A percentile compares a stretch with the other conserved stretches of the same genome.
Evolutionary conservation across 2,797 vertebrate species (phyloP).

Genomic region (Melanotaenia boesemani): DNA sequence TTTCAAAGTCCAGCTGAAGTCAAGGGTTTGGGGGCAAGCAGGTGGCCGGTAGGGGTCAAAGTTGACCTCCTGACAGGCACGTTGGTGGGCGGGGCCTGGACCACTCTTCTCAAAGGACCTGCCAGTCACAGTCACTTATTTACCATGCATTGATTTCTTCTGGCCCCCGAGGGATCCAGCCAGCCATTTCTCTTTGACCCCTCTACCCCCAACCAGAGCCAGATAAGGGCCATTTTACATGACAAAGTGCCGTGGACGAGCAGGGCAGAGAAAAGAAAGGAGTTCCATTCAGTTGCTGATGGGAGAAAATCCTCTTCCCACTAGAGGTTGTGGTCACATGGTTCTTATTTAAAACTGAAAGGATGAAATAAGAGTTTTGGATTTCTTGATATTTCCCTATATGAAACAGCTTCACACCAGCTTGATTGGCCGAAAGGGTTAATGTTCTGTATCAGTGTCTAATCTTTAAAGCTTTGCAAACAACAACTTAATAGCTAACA

Average conservation of each 20-base stretch:
- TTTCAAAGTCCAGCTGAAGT: slow-evolving; percentile 61
- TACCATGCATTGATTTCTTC: slow-evolving; percentile 66
- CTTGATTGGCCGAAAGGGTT: slow-evolving; percentile 13
- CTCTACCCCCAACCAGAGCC: slow-evolving; percentile 65
- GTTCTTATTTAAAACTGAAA: slow-evolving; percentile 67
- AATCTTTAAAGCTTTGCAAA: slow-evolving; percentile 33
- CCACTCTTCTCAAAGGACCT: slow-evolving; percentile 67
- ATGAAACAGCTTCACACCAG: slow-evolving; percentile 20
- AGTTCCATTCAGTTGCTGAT: slow-evolving; percentile 65
- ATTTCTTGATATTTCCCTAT: slow-evolving; percentile 27
- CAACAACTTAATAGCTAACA: slow-evolving; percentile 11
- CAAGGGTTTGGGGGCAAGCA: slow-evolving; percentile 72
- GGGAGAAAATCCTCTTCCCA: slow-evolving; percentile 70
- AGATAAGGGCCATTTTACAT: slow-evolving; percentile 85
- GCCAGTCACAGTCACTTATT: slow-evolving; percentile 84
- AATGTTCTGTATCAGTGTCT: slow-evolving; percentile 15
- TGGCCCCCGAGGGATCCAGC: slow-evolving; percentile 64
- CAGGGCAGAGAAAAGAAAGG: slow-evolving; percentile 67
- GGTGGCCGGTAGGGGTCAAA: slow-evolving; percentile 79
- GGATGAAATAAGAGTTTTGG: slow-evolving; percentile 60
- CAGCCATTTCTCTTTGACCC: slow-evolving; percentile 61
- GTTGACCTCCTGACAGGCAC: slow-evolving; percentile 73
- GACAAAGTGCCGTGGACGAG: slow-evolving; percentile 83
- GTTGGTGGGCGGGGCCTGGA: slow-evolving; percentile 67
- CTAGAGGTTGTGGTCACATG: slow-evolving; percentile 70